phyloP scores from a whole-genome alignment of 1,140 invertebrate genomes.

The Drosophila bocki region DNA sequence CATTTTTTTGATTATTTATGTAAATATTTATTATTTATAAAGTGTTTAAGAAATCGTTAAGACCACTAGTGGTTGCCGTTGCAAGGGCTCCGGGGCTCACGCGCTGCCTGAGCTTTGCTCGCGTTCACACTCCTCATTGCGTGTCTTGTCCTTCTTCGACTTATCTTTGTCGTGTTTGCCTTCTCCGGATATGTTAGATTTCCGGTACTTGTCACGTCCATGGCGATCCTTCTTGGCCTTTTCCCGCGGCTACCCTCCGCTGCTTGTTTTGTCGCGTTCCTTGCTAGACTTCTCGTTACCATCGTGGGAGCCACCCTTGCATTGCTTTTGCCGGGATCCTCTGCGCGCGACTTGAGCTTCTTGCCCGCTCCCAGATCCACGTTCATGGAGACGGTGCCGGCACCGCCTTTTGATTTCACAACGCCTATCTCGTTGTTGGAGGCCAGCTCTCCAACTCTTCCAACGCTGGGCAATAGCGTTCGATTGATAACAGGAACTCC shows the following conservation, averaged over 20 bases:
- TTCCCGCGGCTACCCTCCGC: conserved; percentile 75
- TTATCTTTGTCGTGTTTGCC: conserved; percentile 88
- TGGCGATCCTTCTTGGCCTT: conserved; percentile 89
- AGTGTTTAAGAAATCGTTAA: no score
- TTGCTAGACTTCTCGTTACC: conserved; percentile 73
- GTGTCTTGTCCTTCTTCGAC: conserved; percentile 88
- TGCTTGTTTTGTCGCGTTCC: conserved; percentile 73
- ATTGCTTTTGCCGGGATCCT: conserved; percentile 86
- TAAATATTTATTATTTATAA: no score
- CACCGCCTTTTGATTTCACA: conserved; percentile 89
- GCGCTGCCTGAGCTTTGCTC: conserved; percentile 85
- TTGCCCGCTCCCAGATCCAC: conserved; percentile 85
- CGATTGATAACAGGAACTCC: conserved; percentile 86
- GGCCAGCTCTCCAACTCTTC: conserved; percentile 11
- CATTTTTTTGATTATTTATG: no score
- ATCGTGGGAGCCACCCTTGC: conserved; percentile 75
- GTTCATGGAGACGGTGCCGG: conserved; percentile 23
- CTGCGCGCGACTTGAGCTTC: conserved; percentile 88
- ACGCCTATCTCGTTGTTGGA: conserved; percentile 62
- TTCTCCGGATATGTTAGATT: conserved; percentile 76
- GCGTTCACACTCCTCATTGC: conserved; percentile 87
- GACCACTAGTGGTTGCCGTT: neutral
- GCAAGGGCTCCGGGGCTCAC: neutral
- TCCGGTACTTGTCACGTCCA: conserved; percentile 87
- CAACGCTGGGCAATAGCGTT: conserved; percentile 56